Conservation (phyloP, 2,113 vertebrate species). For the Nipponia nippon region DNA sequence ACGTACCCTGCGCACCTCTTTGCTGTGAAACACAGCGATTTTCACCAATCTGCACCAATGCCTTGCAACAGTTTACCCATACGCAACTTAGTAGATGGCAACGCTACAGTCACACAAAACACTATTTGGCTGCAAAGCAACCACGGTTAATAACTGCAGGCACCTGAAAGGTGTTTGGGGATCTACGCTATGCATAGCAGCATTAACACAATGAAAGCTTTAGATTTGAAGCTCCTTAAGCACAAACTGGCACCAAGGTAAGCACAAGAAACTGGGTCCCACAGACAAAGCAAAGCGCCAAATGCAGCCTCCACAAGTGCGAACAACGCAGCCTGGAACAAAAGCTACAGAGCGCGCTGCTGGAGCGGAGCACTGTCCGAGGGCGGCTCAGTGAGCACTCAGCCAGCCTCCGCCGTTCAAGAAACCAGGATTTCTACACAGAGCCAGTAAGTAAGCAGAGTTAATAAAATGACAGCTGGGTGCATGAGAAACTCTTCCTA, state of each 20-base stretch:
- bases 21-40: background rate
- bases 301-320: background rate
- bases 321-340: background rate
- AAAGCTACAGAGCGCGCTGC: background rate
- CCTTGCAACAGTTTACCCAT: background rate
- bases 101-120: background rate
- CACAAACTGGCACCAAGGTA: background rate
- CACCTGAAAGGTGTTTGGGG: background rate
- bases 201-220: background rate
- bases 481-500: background rate
- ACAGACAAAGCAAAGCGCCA: background rate
- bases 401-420: background rate
- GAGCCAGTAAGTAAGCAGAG: background rate
- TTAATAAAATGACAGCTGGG: background rate
- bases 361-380: background rate
- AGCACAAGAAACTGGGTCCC: background rate
- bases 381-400: background rate
- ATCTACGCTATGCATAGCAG: background rate
- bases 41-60: accelerated
- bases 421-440: background rate
- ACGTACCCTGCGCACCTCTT: background rate
- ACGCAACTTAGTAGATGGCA: background rate
- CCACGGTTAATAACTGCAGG: background rate
- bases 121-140: accelerated
- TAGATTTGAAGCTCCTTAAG: background rate